Evolutionary conservation across 2,888 invertebrate species (phyloP).

Genomic region (Lithophane socia): DNA sequence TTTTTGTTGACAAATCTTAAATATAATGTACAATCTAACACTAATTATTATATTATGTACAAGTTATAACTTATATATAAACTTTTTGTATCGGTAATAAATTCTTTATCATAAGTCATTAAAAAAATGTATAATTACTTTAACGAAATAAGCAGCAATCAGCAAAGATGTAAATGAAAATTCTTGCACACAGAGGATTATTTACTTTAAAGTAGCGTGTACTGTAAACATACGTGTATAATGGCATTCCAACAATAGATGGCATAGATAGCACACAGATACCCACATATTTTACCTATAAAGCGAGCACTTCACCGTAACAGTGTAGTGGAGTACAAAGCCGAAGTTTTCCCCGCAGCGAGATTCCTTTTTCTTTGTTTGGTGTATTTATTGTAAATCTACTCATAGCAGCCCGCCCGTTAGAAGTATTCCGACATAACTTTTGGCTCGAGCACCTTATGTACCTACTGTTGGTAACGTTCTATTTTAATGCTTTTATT

Average conservation of each 20-base stretch:
- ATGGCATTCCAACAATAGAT: slow-evolving; percentile 47
- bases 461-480: slow-evolving; percentile 69
- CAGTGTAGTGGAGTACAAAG: slow-evolving; percentile 84
- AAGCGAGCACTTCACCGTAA: slow-evolving; percentile 74
- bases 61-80: too few species aligned
- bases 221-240: slow-evolving; percentile 35
- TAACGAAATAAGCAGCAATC: background rate
- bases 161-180: slow-evolving; percentile 8
- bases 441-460: slow-evolving; percentile 83
- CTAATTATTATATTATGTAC: too few species aligned
- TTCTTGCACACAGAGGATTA: slow-evolving; percentile 1
- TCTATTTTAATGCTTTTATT: slow-evolving; percentile 68
- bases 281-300: slow-evolving; percentile 73
- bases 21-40: too few species aligned
- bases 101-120: background rate
- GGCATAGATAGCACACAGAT: slow-evolving; percentile 45
- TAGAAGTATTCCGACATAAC: slow-evolving; percentile 89
- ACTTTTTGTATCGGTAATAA: too few species aligned
- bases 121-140: background rate
- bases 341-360: slow-evolving; percentile 88
- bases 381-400: slow-evolving; percentile 90
- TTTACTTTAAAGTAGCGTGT: slow-evolving; percentile 26
- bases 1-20: too few species aligned
- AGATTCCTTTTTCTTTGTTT: slow-evolving; percentile 90
- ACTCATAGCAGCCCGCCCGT: slow-evolving; percentile 87